A percentile compares a stretch with the other conserved stretches of the same genome.
Conservation (phyloP, 2,797 vertebrate species). For the Anas bernieri region DNA sequence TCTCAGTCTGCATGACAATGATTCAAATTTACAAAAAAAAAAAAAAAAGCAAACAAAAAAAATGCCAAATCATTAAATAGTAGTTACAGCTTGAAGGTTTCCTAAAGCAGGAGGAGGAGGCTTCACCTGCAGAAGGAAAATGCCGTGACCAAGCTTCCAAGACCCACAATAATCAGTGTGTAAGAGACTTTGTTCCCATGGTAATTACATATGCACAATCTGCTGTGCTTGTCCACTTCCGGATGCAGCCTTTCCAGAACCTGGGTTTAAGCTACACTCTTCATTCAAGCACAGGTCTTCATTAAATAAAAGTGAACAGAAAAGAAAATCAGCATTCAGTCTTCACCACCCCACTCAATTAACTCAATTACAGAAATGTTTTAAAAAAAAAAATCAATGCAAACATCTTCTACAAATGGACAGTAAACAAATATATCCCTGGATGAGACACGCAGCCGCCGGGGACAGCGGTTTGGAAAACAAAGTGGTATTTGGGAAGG, state of each 20-base stretch:
- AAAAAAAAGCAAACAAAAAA: not conserved
- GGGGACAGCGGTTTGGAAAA: not conserved
- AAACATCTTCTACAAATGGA: not conserved
- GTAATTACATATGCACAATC: slow-evolving; percentile 47
- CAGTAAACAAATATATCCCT: not conserved
- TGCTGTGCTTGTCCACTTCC: slow-evolving; percentile 85
- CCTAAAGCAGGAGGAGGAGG: slow-evolving; percentile 42
- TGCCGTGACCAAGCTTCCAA: not conserved
- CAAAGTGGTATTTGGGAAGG: not conserved
- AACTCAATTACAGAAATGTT: slow-evolving; percentile 38
- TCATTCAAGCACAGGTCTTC: slow-evolving; percentile 90
- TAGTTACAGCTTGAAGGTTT: not conserved
- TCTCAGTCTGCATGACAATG: slow-evolving; percentile 1
- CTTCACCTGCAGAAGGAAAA: slow-evolving; percentile 23
- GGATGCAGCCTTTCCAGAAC: slow-evolving; percentile 89
- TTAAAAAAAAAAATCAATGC: not conserved
- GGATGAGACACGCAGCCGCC: not conserved
- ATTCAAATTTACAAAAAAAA: slow-evolving; percentile 42
- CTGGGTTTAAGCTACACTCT: slow-evolving; percentile 93
- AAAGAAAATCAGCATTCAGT: slow-evolving; percentile 83
- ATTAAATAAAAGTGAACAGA: slow-evolving; percentile 42
- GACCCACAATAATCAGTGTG: not conserved
- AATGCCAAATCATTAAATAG: slow-evolving; percentile 7
- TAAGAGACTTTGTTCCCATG: slow-evolving; percentile 49
- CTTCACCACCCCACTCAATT: slow-evolving; percentile 84